These are phyloP conservation scores for Apaloderma vittatum DNA, from an alignment of 2,113 vertebrate genomes.

Conservation along the genomic window DNA sequence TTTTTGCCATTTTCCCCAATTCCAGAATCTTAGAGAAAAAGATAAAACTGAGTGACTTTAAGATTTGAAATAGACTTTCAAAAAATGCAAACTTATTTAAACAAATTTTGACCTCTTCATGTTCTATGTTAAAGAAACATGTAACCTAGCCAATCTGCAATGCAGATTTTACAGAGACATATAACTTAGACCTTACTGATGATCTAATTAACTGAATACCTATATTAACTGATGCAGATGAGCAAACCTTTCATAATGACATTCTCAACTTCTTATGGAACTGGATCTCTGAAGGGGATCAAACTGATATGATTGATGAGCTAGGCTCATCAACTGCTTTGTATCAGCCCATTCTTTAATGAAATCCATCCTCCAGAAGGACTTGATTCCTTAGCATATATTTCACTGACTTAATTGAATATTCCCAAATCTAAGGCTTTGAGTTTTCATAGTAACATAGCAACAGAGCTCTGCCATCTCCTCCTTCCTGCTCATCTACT, in stretches of 20 bases:
- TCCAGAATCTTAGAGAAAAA: not conserved
- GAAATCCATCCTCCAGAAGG: not conserved
- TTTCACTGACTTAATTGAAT: not conserved
- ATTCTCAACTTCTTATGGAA: not conserved
- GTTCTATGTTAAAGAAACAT: not conserved
- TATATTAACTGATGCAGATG: not conserved
- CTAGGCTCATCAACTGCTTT: not conserved
- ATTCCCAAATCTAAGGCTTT: not conserved
- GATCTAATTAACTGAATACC: not conserved
- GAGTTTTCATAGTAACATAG: not conserved
- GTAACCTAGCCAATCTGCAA: not conserved
- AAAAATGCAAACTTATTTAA: not conserved
- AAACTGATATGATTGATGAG: not conserved
- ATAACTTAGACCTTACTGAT: not conserved
- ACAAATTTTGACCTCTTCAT: not conserved
- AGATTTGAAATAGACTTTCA: not conserved
- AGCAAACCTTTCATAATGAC: not conserved
- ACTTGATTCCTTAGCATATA: not conserved
- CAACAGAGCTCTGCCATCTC: not conserved
- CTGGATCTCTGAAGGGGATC: not conserved
- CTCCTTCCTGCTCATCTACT: not conserved
- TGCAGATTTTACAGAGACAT: not conserved
- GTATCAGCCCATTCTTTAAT: not conserved
- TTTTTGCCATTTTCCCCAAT: conserved; percentile 5
- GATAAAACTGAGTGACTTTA: not conserved